Evolutionary conservation across 2,113 vertebrate genomes (phyloP).

Genomic region (rabbit (Oryctolagus cuniculus)): mOryCun1.1 NC_091432.1:49454001-49454500

Average conservation of each 20-base stretch:
- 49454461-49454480: too few species aligned
- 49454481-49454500: too few species aligned
- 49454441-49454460: not conserved
- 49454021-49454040: too few species aligned
- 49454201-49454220: not conserved
- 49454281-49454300: not conserved
- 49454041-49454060: not conserved
- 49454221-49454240: not conserved
- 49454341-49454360: not conserved
- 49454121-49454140: not conserved
- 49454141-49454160: not conserved
- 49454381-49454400: not conserved
- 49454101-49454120: not conserved
- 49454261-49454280: not conserved
- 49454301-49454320: not conserved
- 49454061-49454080: not conserved
- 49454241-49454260: not conserved
- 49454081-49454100: not conserved
- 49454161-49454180: not conserved
- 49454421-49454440: not conserved
- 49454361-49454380: not conserved
- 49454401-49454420: rapidly evolving
- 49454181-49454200: not conserved
- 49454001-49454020: too few species aligned
- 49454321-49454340: not conserved